Conservation (phyloP, 1,140 invertebrate genomes). For the Pomacea maculata region DNA sequence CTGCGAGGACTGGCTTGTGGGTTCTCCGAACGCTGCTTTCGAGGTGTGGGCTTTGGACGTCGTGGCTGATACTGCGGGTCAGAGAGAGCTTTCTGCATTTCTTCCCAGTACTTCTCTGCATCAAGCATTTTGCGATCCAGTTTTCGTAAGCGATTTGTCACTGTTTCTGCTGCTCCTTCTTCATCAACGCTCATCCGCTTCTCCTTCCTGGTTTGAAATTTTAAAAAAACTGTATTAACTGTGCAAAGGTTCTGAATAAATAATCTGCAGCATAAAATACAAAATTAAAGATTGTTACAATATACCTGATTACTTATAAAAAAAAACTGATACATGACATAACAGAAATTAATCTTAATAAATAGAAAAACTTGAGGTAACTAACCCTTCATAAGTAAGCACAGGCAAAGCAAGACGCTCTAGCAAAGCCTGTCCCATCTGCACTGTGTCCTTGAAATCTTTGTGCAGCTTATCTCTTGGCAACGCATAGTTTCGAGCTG, state of each 20-base stretch:
- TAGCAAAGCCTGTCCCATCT: slow-evolving; percentile 58
- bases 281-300: neutral
- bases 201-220: slow-evolving; percentile 39
- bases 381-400: slow-evolving; percentile 55
- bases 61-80: slow-evolving; percentile 34
- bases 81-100: slow-evolving; percentile 43
- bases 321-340: neutral
- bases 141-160: slow-evolving; percentile 47
- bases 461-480: slow-evolving; percentile 43
- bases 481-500: slow-evolving; percentile 70
- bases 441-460: slow-evolving; percentile 46
- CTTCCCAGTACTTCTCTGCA: slow-evolving; percentile 51
- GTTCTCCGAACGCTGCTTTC: slow-evolving; percentile 24
- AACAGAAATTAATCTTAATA: neutral
- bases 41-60: neutral
- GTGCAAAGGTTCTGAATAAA: neutral
- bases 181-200: slow-evolving; percentile 49
- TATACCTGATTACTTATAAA: neutral
- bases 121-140: slow-evolving; percentile 51
- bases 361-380: neutral
- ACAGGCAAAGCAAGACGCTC: slow-evolving; percentile 57
- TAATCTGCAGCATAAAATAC: neutral
- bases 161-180: slow-evolving; percentile 47
- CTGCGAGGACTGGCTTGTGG: slow-evolving; percentile 1
- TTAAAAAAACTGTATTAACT: neutral